These are phyloP conservation scores for Urocitellus parryii DNA, from an alignment of 2,113 vertebrate genomes.

Conservation along the genomic window DNA sequence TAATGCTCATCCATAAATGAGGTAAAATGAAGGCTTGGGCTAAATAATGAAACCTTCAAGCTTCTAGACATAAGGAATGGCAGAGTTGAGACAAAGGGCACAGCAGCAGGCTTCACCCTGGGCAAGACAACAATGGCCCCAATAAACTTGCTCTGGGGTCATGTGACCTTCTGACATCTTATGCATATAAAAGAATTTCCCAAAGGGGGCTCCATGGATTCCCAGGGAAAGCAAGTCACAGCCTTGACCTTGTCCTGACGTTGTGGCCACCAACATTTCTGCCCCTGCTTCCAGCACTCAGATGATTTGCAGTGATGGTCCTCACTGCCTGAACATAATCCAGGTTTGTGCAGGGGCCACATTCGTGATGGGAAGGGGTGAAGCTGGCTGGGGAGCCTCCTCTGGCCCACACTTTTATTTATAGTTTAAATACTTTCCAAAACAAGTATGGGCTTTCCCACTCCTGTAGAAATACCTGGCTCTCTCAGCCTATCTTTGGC, in stretches of 20 bases:
- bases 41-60: conserved; percentile 74
- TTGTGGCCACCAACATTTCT: accelerated
- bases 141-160: background rate
- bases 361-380: too few relatives aligned
- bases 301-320: background rate
- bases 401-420: background rate
- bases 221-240: background rate
- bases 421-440: background rate
- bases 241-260: background rate
- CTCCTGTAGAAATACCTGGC: too few relatives aligned
- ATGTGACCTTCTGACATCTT: accelerated
- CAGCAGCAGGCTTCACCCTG: too few relatives aligned
- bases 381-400: background rate
- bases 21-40: conserved; percentile 80
- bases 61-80: background rate
- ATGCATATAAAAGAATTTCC: background rate
- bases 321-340: background rate
- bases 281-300: background rate
- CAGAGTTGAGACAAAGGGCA: background rate
- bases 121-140: background rate
- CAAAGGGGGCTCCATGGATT: accelerated
- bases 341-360: accelerated
- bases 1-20: conserved; percentile 73
- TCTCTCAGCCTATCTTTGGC: too few relatives aligned
- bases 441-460: background rate